phyloP scores from a whole-genome alignment of 2,888 invertebrate species.

The Apamea sordens region DNA sequence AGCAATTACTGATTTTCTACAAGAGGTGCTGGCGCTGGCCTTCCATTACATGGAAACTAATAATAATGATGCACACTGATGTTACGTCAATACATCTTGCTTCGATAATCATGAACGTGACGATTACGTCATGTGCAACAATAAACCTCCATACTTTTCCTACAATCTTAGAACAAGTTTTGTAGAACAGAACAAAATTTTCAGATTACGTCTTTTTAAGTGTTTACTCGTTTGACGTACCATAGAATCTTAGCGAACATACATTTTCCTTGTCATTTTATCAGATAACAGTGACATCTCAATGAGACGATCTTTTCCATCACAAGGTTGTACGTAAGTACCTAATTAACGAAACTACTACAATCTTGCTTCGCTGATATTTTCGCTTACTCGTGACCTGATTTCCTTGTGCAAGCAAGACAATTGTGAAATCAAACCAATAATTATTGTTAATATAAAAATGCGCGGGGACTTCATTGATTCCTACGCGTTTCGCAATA shows the following conservation, averaged over 20 bases:
- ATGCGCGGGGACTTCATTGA: constrained; percentile 18
- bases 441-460: constrained; percentile 26
- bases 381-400: constrained; percentile 45
- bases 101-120: constrained; percentile 25
- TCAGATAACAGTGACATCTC: constrained; percentile 76
- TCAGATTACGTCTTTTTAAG: constrained; percentile 34
- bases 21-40: neutral
- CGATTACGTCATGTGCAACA: constrained; percentile 24
- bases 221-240: constrained; percentile 64
- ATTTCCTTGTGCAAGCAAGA: constrained; percentile 21
- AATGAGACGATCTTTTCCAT: constrained; percentile 71
- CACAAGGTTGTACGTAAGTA: constrained; percentile 61
- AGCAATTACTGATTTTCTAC: neutral
- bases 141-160: constrained; percentile 17
- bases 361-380: constrained; percentile 30
- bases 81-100: neutral
- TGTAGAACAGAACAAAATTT: constrained; percentile 19
- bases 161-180: constrained; percentile 17
- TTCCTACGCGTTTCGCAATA: constrained; percentile 47
- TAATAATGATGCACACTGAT: constrained; percentile 15
- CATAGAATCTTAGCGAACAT: constrained; percentile 58
- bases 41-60: constrained; percentile 1
- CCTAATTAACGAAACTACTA: constrained; percentile 45
- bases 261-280: constrained; percentile 73
- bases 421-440: constrained; percentile 7